Percentiles rank a stretch among this genome's conserved stretches.
Conservation (phyloP, 2,797 vertebrate species). For the Jordanella pulchra region DNA sequence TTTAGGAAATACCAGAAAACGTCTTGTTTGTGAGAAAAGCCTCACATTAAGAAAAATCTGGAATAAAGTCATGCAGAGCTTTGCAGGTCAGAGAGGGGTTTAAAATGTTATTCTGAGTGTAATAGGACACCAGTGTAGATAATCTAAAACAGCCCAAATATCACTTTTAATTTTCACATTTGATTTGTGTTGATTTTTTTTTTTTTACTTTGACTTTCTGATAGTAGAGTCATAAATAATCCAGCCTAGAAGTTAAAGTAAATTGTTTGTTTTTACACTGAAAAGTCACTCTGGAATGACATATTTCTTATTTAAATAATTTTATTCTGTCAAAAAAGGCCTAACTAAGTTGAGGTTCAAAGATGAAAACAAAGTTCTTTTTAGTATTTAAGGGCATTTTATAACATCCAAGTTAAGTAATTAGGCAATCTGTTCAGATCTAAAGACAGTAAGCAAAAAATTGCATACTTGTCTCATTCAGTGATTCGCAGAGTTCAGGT, state of each 20-base stretch:
- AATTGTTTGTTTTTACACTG: neutral
- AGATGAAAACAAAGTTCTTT: too few relatives aligned
- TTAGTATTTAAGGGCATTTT: too few relatives aligned
- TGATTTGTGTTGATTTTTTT: neutral
- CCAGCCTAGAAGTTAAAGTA: neutral
- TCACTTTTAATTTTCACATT: neutral
- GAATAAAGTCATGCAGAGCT: neutral
- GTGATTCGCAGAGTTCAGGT: too few relatives aligned
- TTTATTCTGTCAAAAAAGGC: neutral
- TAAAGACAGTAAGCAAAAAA: neutral
- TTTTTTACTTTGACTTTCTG: neutral
- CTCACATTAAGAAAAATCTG: neutral
- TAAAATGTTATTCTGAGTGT: neutral
- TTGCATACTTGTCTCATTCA: neutral
- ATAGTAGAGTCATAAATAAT: neutral
- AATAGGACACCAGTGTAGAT: neutral
- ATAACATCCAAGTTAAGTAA: too few relatives aligned
- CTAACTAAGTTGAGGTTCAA: neutral
- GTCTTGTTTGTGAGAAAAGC: neutral
- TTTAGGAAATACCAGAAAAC: neutral
- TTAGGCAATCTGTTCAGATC: too few relatives aligned
- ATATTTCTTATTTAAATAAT: neutral
- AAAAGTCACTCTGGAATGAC: neutral
- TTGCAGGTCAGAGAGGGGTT: neutral
- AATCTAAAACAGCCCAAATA: neutral